Conservation (phyloP, 2,113 vertebrate species). For the Porphyrio hochstetteri region DNA sequence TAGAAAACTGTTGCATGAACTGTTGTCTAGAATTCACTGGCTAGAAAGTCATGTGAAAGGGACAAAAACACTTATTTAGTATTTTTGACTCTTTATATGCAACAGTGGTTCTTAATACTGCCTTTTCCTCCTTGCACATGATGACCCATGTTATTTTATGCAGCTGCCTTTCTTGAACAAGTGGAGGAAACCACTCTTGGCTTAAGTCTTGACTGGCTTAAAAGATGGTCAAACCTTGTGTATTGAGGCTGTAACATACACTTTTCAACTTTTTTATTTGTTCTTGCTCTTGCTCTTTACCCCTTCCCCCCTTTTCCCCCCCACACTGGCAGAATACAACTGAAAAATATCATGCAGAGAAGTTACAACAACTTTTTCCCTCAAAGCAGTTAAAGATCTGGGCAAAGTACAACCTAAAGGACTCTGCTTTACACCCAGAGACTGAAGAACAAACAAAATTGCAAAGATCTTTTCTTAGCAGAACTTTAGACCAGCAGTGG, state of each 20-base stretch:
- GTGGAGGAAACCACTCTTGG: neutral
- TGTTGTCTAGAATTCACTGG: neutral
- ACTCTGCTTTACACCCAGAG: neutral
- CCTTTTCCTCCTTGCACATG: neutral
- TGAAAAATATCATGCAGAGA: neutral
- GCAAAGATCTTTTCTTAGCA: neutral
- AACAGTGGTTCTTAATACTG: neutral
- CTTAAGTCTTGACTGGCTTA: neutral
- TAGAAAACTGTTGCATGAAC: neutral
- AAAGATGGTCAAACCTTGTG: neutral
- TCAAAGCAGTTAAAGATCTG: neutral
- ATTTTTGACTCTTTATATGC: neutral
- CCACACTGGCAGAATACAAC: neutral
- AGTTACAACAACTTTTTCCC: neutral
- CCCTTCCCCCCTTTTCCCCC: no score
- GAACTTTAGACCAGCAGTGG: neutral
- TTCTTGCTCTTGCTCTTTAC: neutral
- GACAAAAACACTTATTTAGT: neutral
- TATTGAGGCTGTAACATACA: neutral
- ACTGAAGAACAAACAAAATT: neutral
- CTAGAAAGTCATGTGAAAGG: neutral
- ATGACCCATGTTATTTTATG: neutral
- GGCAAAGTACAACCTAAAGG: neutral
- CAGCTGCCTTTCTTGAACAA: neutral
- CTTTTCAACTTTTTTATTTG: neutral